Evolutionary conservation across 2,113 vertebrate genomes (phyloP).

Genomic region (Chionodraco myersi): DNA sequence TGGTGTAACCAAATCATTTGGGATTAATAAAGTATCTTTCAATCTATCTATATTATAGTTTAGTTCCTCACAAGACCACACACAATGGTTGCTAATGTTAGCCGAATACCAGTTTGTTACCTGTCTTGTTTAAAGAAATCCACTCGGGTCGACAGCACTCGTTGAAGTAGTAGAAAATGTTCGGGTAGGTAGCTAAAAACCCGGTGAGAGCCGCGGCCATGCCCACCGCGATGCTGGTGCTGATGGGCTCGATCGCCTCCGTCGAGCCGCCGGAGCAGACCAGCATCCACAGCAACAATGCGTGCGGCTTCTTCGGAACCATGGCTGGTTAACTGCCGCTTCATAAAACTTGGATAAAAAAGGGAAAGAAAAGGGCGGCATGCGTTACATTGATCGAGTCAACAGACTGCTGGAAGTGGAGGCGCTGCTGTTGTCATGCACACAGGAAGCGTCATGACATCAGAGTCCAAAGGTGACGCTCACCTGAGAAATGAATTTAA

Average conservation of each 20-base stretch:
- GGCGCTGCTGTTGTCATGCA: not conserved
- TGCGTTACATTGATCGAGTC: not conserved
- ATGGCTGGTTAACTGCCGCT: constrained; percentile 17
- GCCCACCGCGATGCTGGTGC: constrained; percentile 82
- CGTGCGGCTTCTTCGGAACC: constrained; percentile 36
- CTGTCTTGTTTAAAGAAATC: constrained; percentile 82
- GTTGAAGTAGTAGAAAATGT: constrained; percentile 79
- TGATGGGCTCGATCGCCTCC: constrained; percentile 80
- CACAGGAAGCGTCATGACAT: constrained; percentile 11
- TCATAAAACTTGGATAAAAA: not conserved
- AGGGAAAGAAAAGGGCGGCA: too few species aligned
- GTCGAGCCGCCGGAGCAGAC: constrained; percentile 34
- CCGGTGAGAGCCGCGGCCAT: constrained; percentile 84
- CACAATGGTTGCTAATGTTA: not conserved
- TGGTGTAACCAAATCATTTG: too few species aligned
- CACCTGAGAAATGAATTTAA: not conserved
- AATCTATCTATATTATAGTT: too few species aligned
- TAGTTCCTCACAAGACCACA: not conserved
- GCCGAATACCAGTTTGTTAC: constrained; percentile 33
- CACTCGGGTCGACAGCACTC: constrained; percentile 84
- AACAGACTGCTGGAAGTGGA: not conserved
- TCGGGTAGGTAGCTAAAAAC: constrained; percentile 78
- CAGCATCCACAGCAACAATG: constrained; percentile 55
- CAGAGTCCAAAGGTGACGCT: constrained; percentile 45
- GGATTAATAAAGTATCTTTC: too few species aligned